Evolutionary conservation across 1,140 invertebrate genomes (phyloP), one percentile per base, ranked within the genome.

Genomic region (Andricus grossulariae): DNA sequence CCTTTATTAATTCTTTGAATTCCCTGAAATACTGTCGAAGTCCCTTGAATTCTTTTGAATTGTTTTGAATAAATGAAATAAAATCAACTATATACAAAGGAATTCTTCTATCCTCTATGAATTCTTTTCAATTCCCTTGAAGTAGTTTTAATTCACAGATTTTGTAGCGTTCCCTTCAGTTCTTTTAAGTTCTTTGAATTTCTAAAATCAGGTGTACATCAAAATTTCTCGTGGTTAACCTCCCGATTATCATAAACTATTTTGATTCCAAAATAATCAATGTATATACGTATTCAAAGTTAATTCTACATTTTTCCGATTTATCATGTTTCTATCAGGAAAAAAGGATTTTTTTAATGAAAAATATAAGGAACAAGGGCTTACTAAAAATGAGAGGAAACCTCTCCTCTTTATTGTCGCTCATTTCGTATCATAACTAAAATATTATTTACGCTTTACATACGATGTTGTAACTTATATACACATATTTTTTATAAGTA

Each of bases 401-500:
- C 52, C 8, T 18, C 16, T 54, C 52, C n/a, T 54, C 16, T 54
- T 54, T 54, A 54, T 54, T 54, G 52, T 54, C 16, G 52, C 16
- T 57, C 15, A 73, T 10, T 57, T 55, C 39, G 75, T 57, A 72
- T 51, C 16, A 50, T 76, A 71, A 57, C 71, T 50, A 71, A 77
- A 50, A 39, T 82, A 80, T 82, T 77, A 85, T 84, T 84, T 83
- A 83, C 86, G 83, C 80, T 91, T 89, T 89, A 89, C 81, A 87
- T 77, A 85, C 75, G 77, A 89, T 84, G 82, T 83, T 90, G 86
- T 90, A 88, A 88, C 83, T 86, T 84, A 88, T 89, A 90, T 84
- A 91, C 52, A 54, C 84, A 91, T 90, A 91, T 91, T 90, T 91
- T 91, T 89, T 90, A 90, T 90, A 90, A 89, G 86, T 89, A 90